These are phyloP conservation scores for Caenorhabditis afra DNA, from an alignment of 2,888 invertebrate species.

Conservation along the genomic window DNA sequence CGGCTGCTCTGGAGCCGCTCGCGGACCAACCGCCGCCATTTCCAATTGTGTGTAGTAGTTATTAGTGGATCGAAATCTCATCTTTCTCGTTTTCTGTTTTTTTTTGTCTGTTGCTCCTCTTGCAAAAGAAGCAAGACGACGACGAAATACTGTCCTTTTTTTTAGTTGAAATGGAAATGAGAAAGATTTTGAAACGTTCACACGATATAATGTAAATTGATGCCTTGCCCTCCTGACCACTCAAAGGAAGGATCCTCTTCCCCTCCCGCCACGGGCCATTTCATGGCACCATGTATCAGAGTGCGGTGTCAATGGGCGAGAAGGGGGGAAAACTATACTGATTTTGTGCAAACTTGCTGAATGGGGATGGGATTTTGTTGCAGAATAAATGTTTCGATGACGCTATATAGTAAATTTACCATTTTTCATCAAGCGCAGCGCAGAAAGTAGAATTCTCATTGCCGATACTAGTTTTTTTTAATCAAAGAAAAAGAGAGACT, in stretches of 20 bases:
- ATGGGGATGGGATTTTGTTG: slow-evolving; percentile 5
- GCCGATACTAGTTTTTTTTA: no score
- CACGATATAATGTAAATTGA: slow-evolving; percentile 66
- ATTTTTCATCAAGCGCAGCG: background rate
- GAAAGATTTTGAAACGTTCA: slow-evolving; percentile 59
- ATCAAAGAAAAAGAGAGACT: no score
- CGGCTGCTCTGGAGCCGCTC: slow-evolving; percentile 33
- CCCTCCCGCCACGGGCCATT: background rate
- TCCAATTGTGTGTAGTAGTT: slow-evolving; percentile 45
- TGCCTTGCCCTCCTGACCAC: slow-evolving; percentile 29
- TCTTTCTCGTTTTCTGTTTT: background rate
- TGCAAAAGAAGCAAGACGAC: slow-evolving; percentile 11
- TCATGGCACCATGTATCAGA: slow-evolving; percentile 19
- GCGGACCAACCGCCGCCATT: slow-evolving; percentile 22
- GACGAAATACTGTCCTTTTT: no score
- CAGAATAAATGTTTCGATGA: background rate
- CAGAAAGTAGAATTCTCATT: slow-evolving; percentile 8
- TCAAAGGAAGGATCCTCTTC: slow-evolving; percentile 39
- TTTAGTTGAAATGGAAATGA: no score
- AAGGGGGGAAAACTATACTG: slow-evolving; percentile 28
- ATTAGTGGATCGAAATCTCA: slow-evolving; percentile 35
- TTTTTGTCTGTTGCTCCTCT: no score
- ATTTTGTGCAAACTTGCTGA: slow-evolving; percentile 1
- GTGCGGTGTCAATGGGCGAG: slow-evolving; percentile 26
- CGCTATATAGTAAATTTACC: no score